These are phyloP conservation scores for Metopia argyrocephala DNA, from an alignment of 2,888 invertebrate species.

Conservation along the genomic window DNA sequence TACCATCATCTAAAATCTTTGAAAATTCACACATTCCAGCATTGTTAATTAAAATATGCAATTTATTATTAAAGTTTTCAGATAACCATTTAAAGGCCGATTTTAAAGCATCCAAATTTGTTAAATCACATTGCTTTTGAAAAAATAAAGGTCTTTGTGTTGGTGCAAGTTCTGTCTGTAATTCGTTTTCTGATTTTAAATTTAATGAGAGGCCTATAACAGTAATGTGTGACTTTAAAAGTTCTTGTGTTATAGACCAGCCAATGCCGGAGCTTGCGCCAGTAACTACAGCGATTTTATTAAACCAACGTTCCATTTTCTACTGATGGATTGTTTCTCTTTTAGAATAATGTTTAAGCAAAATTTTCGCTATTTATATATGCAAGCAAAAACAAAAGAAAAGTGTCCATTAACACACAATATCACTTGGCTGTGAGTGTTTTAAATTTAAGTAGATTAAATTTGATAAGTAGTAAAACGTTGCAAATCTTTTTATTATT, in stretches of 20 bases:
- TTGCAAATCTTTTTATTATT: background rate
- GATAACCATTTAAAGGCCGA: conserved; percentile 79
- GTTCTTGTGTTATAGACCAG: conserved; percentile 39
- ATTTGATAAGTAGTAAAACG: background rate
- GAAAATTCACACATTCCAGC: conserved; percentile 78
- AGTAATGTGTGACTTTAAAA: conserved; percentile 16
- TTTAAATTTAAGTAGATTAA: background rate
- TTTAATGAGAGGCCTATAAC: conserved; percentile 32
- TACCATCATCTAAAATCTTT: conserved; percentile 68
- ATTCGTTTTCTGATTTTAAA: conserved; percentile 63
- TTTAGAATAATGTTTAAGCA: no score
- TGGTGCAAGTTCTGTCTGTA: conserved; percentile 61
- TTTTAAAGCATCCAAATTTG: conserved; percentile 79
- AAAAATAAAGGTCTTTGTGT: conserved; percentile 72
- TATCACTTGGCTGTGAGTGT: background rate
- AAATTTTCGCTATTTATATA: no score
- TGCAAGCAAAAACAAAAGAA: background rate
- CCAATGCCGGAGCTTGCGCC: conserved; percentile 54
- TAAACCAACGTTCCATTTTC: conserved; percentile 48
- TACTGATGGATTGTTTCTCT: no score
- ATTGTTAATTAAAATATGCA: conserved; percentile 81
- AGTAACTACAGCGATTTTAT: conserved; percentile 45
- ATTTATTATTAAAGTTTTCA: conserved; percentile 77
- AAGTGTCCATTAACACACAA: background rate
- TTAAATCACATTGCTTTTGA: conserved; percentile 79